Conservation (phyloP, 2,888 invertebrate species). For the Dryomyza anilis region DNA sequence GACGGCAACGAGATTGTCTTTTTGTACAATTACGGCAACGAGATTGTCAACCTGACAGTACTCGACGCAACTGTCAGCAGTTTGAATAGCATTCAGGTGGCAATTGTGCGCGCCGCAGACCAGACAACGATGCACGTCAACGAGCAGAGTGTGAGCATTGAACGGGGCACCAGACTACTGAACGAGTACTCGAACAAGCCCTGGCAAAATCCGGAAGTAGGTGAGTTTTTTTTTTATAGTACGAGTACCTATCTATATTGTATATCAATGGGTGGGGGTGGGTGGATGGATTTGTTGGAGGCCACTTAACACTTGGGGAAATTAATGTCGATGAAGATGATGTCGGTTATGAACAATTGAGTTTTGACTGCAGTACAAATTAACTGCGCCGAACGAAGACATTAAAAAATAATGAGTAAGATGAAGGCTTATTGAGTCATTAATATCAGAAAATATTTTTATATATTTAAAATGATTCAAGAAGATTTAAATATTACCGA, state of each 20-base stretch:
- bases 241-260: too few relatives aligned
- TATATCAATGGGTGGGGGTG: neutral
- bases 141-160: conserved; percentile 73
- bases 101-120: conserved; percentile 76
- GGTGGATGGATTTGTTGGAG: neutral
- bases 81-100: conserved; percentile 85
- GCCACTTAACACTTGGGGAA: too few relatives aligned
- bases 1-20: conserved; percentile 81
- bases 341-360: conserved; percentile 19
- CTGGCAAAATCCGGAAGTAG: conserved; percentile 82
- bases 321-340: conserved; percentile 2
- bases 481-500: too few relatives aligned
- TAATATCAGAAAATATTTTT: too few relatives aligned
- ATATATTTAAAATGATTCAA: too few relatives aligned
- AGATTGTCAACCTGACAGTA: conserved; percentile 79
- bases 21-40: conserved; percentile 80
- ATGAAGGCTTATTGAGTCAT: neutral
- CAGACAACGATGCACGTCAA: conserved; percentile 82
- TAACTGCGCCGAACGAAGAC: conserved; percentile 1
- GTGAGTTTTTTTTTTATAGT: too few relatives aligned
- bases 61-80: conserved; percentile 76
- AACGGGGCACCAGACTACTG: conserved; percentile 72
- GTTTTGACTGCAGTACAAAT: conserved; percentile 1
- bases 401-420: neutral
- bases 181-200: conserved; percentile 83